Percentiles rank a stretch among this genome's conserved stretches.
These are phyloP conservation scores for Pelobates fuscus DNA, from an alignment of 2,113 vertebrate species.

Conservation along the genomic window DNA sequence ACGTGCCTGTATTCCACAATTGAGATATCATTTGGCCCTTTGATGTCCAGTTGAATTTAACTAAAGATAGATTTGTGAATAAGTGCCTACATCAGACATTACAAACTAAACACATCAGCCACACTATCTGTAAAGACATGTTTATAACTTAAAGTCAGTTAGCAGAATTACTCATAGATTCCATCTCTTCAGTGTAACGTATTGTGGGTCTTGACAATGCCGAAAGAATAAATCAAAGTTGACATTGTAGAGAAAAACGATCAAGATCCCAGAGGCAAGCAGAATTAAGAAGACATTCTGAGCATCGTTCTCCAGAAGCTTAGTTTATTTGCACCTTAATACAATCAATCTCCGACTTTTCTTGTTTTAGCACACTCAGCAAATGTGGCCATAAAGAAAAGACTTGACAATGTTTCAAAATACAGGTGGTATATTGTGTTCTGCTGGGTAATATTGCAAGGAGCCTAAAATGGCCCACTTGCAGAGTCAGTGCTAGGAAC, in stretches of 20 bases:
- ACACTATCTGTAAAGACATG: neutral
- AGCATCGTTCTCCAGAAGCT: conserved; percentile 20
- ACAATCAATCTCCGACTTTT: conserved; percentile 9
- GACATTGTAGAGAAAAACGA: conserved; percentile 20
- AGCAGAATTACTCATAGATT: neutral
- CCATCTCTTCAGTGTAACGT: neutral
- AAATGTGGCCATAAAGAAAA: conserved; percentile 6
- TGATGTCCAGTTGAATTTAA: neutral
- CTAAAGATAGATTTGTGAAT: neutral
- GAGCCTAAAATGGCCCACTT: neutral
- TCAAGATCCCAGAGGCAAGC: conserved; percentile 12
- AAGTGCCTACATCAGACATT: neutral
- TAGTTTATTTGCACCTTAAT: conserved; percentile 24
- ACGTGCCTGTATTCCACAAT: too few relatives aligned
- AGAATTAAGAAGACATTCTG: conserved; percentile 24
- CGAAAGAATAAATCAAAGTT: conserved; percentile 18
- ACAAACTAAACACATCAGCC: neutral
- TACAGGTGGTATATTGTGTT: neutral
- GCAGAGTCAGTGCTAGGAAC: neutral
- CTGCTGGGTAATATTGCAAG: neutral
- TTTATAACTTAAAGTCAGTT: neutral
- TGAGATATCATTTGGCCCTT: too few relatives aligned
- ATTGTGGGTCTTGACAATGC: conserved; percentile 1
- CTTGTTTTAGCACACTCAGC: conserved; percentile 12
- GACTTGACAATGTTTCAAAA: conserved; percentile 30